Conservation (phyloP, 2,888 invertebrate genomes). For the Orthosia incerta region DNA sequence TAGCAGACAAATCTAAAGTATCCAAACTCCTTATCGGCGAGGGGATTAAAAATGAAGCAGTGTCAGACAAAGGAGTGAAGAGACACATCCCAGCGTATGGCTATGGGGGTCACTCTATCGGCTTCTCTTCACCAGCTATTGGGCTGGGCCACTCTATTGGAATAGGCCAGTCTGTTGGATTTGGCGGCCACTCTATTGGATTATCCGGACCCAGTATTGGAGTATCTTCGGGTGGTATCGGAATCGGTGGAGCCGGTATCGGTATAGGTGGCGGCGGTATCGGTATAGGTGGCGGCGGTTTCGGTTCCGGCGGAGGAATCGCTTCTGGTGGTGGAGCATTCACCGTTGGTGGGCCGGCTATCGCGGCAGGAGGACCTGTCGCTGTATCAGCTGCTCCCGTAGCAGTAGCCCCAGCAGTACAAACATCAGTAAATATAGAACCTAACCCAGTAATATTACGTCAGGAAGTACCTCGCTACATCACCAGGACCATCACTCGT, state of each 20-base stretch:
- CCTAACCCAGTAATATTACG: constrained; percentile 87
- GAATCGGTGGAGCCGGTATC: constrained; percentile 55
- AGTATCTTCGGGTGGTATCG: constrained; percentile 45
- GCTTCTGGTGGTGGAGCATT: constrained; percentile 46
- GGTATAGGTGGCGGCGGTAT: constrained; percentile 35
- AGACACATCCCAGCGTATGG: constrained; percentile 74
- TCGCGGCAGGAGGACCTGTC: constrained; percentile 57
- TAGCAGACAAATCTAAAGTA: constrained; percentile 76
- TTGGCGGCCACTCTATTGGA: constrained; percentile 57
- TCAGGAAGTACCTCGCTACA: constrained; percentile 86
- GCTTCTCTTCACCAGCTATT: constrained; percentile 56
- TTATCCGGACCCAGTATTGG: constrained; percentile 50
- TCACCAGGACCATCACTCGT: constrained; percentile 86
- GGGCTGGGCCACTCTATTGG: constrained; percentile 57
- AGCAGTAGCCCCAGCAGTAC: constrained; percentile 76
- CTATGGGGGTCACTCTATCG: constrained; percentile 57
- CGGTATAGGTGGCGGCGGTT: constrained; percentile 31
- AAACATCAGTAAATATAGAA: constrained; percentile 83
- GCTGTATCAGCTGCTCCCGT: constrained; percentile 65
- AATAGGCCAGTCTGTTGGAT: constrained; percentile 50
- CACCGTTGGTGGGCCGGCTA: constrained; percentile 62
- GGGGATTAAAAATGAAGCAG: constrained; percentile 81
- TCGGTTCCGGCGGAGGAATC: constrained; percentile 33
- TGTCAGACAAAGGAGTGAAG: constrained; percentile 82
- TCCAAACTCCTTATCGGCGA: constrained; percentile 81